phyloP scores from a whole-genome alignment of 2,888 invertebrate species.

The Buathra laborator region DNA sequence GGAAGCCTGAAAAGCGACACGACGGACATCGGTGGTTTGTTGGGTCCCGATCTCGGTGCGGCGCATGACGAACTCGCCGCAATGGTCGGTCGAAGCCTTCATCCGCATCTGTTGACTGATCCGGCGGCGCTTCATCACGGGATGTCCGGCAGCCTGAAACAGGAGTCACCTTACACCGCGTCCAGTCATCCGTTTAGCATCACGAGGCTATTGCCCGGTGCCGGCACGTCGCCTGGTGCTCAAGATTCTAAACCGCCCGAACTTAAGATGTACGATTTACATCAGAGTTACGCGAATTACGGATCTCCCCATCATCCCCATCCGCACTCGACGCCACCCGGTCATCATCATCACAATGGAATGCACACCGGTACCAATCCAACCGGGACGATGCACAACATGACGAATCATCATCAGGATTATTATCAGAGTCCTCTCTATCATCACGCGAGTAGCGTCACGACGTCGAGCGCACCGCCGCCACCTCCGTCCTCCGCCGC shows the following conservation, averaged over 20 bases:
- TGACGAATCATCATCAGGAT: conserved; percentile 83
- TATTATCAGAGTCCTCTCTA: conserved; percentile 95
- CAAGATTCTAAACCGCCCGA: conserved; percentile 87
- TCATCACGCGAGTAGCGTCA: conserved; percentile 83
- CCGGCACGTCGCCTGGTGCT: conserved; percentile 85
- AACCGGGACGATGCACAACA: conserved; percentile 87
- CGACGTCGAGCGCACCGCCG: conserved; percentile 84
- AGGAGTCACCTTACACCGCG: conserved; percentile 92
- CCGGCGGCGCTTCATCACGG: conserved; percentile 87
- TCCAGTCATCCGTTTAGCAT: conserved; percentile 97
- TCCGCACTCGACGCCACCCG: conserved; percentile 86
- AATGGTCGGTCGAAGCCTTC: conserved; percentile 89
- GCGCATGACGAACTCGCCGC: conserved; percentile 88
- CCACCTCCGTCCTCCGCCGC: conserved; percentile 88
- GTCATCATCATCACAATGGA: conserved; percentile 88
- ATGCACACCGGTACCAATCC: conserved; percentile 88
- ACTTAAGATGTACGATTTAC: conserved; percentile 95
- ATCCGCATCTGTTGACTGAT: conserved; percentile 85
- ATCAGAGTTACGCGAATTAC: conserved; percentile 87
- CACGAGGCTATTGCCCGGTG: conserved; percentile 95
- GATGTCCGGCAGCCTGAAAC: conserved; percentile 90
- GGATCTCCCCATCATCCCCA: conserved; percentile 88
- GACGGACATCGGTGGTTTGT: conserved; percentile 81
- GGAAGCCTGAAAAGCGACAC: conserved; percentile 77
- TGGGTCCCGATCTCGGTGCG: conserved; percentile 79